phyloP scores from a whole-genome alignment of 2,888 invertebrate species.

The Rhagophthalmus giganteus region DNA sequence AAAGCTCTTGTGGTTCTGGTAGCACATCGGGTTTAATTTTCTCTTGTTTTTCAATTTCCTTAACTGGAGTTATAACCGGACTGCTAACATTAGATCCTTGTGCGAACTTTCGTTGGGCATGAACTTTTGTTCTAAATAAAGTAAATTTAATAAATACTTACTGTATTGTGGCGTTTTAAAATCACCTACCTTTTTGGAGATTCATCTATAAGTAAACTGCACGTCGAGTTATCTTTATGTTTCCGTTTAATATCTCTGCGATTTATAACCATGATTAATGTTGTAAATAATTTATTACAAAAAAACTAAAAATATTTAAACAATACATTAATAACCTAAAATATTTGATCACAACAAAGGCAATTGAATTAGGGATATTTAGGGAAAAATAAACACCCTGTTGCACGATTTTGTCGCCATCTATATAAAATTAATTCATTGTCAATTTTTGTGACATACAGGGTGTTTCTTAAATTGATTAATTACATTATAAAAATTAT shows the following conservation, averaged over 20 bases:
- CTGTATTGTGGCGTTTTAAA: not conserved
- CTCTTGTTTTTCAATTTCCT: conserved; percentile 62
- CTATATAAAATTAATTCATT: too few relatives aligned
- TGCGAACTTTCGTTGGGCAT: conserved; percentile 86
- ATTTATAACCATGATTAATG: conserved; percentile 49
- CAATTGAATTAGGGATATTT: too few relatives aligned
- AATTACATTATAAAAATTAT: too few relatives aligned
- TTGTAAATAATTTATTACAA: too few relatives aligned
- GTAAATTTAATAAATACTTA: not conserved
- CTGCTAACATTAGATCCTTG: conserved; percentile 71
- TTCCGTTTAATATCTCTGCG: conserved; percentile 53
- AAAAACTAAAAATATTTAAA: too few relatives aligned
- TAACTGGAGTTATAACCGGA: conserved; percentile 62
- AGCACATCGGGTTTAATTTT: conserved; percentile 49
- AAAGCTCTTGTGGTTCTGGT: conserved; percentile 62
- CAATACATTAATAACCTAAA: too few relatives aligned
- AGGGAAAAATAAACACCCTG: too few relatives aligned
- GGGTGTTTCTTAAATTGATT: too few relatives aligned
- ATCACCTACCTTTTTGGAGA: conserved; percentile 55
- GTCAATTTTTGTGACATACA: too few relatives aligned
- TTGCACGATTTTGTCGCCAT: too few relatives aligned
- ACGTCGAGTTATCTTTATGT: conserved; percentile 48
- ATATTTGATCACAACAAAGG: too few relatives aligned
- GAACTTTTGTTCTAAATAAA: conserved; percentile 69
- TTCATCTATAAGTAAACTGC: conserved; percentile 46